Base-by-base conservation (phyloP, 2,888 invertebrate genomes). In the Sussaba pulchella region DNA sequence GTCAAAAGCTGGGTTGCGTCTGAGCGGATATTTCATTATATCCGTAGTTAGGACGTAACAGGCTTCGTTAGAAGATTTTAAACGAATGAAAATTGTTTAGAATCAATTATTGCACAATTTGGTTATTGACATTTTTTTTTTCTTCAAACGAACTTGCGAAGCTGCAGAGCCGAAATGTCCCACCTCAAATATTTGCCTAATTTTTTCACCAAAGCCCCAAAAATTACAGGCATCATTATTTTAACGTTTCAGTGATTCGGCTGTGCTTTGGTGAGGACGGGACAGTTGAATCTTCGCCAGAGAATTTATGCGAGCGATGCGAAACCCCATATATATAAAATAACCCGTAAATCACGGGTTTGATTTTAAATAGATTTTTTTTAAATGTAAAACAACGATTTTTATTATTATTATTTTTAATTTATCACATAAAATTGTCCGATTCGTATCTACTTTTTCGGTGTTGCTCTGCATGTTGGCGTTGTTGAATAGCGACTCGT, bases 191-290 rank as follows among this genome's bases (percentile, higher is more conserved):
- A n/a, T n/a, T n/a, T n/a, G n/a, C n/a, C n/a, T n/a, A n/a, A 31
- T 31, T 31, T 31, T 31, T 31, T 31, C 2, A 31, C 31, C n/a
- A n/a, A n/a, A n/a, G n/a, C n/a, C n/a, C n/a, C n/a, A n/a, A n/a
- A n/a, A n/a, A n/a, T n/a, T n/a, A n/a, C n/a, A n/a, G n/a, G n/a
- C n/a, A n/a, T n/a, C n/a, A n/a, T n/a, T n/a, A n/a, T n/a, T n/a
- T n/a, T n/a, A n/a, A n/a, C n/a, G n/a, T 94, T 94, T 71, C 92
- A 97, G 96, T 95, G 99, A 91, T 99, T 99, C 93, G 99, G 99
- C 1, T 97, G 97, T 93, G 99, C 99, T 1, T 93, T 99, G 66
- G 94, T 97, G 0, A 94, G 95, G 88, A 94, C 94, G 59, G 99
- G 99, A 0, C 97, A 98, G 90, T 88, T 99, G 24, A 97, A 96